Evolutionary conservation across 2,113 vertebrate genomes (phyloP).

Genomic region (Bubo bubo): DNA sequence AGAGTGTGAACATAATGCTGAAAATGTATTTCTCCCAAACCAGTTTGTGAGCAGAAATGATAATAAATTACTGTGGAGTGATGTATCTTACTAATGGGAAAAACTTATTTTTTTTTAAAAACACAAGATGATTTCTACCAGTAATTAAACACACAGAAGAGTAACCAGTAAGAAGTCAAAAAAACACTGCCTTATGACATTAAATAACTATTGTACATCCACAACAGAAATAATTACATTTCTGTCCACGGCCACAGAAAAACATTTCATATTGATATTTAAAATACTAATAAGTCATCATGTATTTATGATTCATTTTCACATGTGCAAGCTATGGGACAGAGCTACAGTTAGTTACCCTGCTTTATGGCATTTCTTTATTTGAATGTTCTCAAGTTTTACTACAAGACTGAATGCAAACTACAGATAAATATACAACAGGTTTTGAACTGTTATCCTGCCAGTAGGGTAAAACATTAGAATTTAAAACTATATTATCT

Average conservation of each 20-base stretch:
- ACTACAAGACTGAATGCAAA: background rate
- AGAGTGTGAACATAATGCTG: background rate
- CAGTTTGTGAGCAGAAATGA: background rate
- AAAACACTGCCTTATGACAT: background rate
- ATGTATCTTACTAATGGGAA: background rate
- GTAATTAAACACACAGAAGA: background rate
- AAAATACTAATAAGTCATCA: background rate
- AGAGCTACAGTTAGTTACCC: background rate
- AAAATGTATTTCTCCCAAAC: background rate
- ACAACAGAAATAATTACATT: background rate
- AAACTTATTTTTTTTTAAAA: background rate
- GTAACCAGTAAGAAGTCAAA: background rate
- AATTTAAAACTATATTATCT: background rate
- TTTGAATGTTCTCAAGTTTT: background rate
- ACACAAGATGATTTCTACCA: background rate
- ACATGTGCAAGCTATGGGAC: background rate
- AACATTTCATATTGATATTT: background rate
- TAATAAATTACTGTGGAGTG: background rate
- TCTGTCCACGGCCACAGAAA: accelerated
- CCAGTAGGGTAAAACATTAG: background rate
- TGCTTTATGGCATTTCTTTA: background rate
- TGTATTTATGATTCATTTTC: background rate
- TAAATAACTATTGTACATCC: background rate
- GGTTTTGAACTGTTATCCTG: background rate
- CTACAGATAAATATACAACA: background rate